phyloP scores from a whole-genome alignment of 2,113 vertebrate species.

The Festucalex cinctus region DNA sequence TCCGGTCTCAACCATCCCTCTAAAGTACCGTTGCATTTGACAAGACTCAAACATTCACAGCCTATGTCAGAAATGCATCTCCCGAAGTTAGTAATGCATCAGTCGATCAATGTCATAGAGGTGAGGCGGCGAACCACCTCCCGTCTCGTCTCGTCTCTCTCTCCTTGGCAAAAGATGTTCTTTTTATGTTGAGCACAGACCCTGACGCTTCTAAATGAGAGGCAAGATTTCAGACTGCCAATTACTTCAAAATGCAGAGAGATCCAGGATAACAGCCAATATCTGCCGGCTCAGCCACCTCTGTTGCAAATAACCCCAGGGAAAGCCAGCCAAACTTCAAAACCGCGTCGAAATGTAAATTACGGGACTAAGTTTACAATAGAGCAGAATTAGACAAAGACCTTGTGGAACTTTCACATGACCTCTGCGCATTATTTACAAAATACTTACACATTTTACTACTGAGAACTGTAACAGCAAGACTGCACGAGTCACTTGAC shows the following conservation, averaged over 20 bases:
- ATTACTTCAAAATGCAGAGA: conserved; percentile 39
- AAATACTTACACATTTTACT: neutral
- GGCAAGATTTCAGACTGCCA: conserved; percentile 41
- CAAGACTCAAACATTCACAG: neutral
- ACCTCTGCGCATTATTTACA: neutral
- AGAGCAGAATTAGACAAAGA: neutral
- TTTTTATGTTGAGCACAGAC: conserved; percentile 36
- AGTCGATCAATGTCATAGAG: neutral
- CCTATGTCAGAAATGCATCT: neutral
- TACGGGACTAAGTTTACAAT: conserved; percentile 2
- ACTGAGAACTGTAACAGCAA: neutral
- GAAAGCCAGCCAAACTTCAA: conserved; percentile 21
- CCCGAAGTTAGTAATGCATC: neutral
- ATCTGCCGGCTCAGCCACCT: conserved; percentile 30
- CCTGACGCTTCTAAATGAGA: conserved; percentile 24
- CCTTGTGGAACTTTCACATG: conserved; percentile 4
- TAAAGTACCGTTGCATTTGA: neutral
- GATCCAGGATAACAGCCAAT: conserved; percentile 28
- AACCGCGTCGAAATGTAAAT: conserved; percentile 11
- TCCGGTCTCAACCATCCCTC: neutral
- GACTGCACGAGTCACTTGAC: neutral
- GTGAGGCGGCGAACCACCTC: neutral
- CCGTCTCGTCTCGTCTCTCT: neutral
- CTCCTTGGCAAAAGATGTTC: conserved; percentile 22
- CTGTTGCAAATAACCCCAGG: conserved; percentile 23